Conservation (phyloP, 2,113 vertebrate genomes). For the Calyptomena viridis region DNA sequence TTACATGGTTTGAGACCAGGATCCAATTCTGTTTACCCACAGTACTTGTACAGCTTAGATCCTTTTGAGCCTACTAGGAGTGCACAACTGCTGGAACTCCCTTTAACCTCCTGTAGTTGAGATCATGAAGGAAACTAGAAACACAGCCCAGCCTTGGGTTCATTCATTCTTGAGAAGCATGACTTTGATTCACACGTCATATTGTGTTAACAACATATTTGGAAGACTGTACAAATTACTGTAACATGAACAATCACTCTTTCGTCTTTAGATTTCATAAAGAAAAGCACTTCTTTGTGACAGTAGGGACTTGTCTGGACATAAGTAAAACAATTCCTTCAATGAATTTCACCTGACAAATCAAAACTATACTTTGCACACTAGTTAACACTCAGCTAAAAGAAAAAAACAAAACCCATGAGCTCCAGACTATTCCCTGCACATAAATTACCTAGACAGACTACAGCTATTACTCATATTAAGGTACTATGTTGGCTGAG, state of each 20-base stretch:
- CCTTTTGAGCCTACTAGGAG: background rate
- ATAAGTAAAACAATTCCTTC: background rate
- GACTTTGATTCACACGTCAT: background rate
- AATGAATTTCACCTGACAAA: background rate
- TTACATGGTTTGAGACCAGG: no score
- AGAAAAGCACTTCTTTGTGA: background rate
- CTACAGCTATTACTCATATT: background rate
- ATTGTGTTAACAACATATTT: background rate
- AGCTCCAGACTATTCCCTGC: background rate
- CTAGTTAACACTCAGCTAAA: background rate
- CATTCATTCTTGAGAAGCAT: background rate
- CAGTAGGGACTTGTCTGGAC: background rate
- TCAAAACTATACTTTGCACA: background rate
- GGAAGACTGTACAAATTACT: background rate
- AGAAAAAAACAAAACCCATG: background rate
- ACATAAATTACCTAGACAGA: background rate
- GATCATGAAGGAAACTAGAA: background rate
- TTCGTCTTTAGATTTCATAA: background rate
- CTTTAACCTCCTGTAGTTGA: background rate
- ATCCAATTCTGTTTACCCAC: background rate
- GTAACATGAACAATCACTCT: background rate
- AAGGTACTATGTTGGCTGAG: fast-evolving
- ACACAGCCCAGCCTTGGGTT: background rate
- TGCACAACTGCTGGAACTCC: fast-evolving
- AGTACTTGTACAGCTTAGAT: background rate